phyloP scores from a whole-genome alignment of 2,113 vertebrate genomes.

The Motacilla tschutschensis region DNA sequence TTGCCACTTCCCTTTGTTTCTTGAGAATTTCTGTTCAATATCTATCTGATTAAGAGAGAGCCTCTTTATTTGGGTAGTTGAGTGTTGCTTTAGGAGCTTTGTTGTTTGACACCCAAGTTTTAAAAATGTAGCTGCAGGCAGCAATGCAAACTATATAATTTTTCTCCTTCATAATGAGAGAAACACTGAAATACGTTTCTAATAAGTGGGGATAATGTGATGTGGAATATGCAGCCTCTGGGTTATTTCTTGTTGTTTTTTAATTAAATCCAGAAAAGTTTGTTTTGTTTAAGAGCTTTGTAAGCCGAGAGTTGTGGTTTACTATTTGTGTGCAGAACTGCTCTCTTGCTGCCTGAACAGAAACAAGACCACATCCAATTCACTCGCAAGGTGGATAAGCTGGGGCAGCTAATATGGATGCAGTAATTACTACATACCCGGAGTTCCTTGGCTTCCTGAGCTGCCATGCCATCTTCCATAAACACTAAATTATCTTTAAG shows the following conservation, averaged over 20 bases:
- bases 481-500: not conserved
- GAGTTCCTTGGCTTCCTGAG: not conserved
- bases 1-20: not conserved
- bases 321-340: not conserved
- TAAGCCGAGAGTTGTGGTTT: not conserved
- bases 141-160: not conserved
- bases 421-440: not conserved
- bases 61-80: not conserved
- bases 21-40: not conserved
- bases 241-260: constrained; percentile 15
- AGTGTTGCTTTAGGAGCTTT: not conserved
- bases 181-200: not conserved
- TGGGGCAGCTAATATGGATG: not conserved
- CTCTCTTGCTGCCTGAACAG: not conserved
- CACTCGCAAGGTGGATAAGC: not conserved
- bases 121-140: not conserved
- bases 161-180: not conserved
- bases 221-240: constrained; percentile 1
- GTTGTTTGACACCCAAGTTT: not conserved
- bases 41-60: not conserved
- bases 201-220: not conserved
- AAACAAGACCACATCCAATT: not conserved
- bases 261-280: constrained; percentile 21
- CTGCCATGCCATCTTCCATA: not conserved
- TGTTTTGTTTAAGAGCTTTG: not conserved